Base-by-base conservation (phyloP, 2,888 invertebrate species). In the Sarcophaga subvicina region DNA sequence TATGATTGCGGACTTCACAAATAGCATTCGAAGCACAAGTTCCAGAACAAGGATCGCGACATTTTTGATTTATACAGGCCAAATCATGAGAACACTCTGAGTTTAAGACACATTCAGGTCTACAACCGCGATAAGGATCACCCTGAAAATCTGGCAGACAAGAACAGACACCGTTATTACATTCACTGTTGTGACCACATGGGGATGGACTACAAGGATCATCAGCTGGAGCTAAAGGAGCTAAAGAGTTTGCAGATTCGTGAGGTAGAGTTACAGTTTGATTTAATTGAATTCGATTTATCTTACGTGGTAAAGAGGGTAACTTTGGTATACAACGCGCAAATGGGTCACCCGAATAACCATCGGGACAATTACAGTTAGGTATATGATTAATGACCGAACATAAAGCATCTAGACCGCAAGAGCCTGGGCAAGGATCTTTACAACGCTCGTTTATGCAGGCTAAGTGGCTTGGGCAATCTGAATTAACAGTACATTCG, bases 31-130 rank as follows among this genome's bases (percentile, higher is more conserved):
- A 90, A 4, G 96, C 97, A 91, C 97, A 97, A 22, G 95, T 95
- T 84, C 95, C 95, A 3, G 94, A 94, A 91, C 97, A 97, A 22
- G 97, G 97, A 91, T 97, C 96, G 84, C 93, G 94, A 91, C 97
- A 97, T 94, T 96, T 96, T 89, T 95, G 95, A 90, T 96, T 96
- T 60, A 96, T 95, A 90, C 96, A 96, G 20, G 96, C 96, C 90
- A 95, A 94, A 90, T 96, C 94, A 89, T 94, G 95, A 0, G 95
- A 89, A 91, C 97, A 97, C 93, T 97, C 96, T 81, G 95, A 95
- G 91, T 96, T 97, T 87, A 95, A 95, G 45, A 95, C 94, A 91
- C 96, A 96, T 94, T 96, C 96, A 14, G 96, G 96, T 85, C 96
- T 94, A 92, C 97, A 97, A 88, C 95, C 96, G 37, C 96, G 95